Percentiles rank a stretch among this genome's conserved stretches.
Evolutionary conservation across 2,797 vertebrate genomes (phyloP).

Genomic region (Telmatherina bonti): DNA sequence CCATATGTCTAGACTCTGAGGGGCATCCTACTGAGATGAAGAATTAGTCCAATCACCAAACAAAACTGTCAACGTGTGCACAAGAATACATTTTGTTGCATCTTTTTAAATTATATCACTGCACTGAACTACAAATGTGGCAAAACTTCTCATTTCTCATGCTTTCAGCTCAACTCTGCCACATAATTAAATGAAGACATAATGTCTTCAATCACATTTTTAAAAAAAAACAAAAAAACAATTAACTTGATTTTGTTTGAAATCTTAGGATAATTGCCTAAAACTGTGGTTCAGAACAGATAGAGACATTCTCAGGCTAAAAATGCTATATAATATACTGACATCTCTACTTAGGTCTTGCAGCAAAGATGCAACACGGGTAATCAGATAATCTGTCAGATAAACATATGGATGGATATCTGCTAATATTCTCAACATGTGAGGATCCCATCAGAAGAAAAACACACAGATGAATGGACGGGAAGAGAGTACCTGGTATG

Average conservation of each 20-base stretch:
- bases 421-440: neutral
- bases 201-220: neutral
- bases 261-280: neutral
- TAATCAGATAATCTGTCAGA: constrained; percentile 7
- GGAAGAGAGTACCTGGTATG: constrained; percentile 87
- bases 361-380: neutral
- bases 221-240: neutral
- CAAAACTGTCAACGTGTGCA: too few relatives aligned
- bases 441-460: neutral
- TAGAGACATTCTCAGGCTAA: too few relatives aligned
- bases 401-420: neutral
- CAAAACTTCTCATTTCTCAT: constrained; percentile 36
- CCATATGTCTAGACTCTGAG: too few relatives aligned
- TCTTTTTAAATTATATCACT: too few relatives aligned
- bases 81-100: too few relatives aligned
- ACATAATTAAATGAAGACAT: constrained; percentile 8
- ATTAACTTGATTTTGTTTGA: neutral
- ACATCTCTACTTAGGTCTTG: neutral
- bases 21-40: too few relatives aligned
- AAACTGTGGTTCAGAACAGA: neutral
- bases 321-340: too few relatives aligned
- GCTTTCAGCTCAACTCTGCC: constrained; percentile 21
- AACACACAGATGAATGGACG: constrained; percentile 1
- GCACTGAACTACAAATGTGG: too few relatives aligned
- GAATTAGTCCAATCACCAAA: too few relatives aligned